Evolutionary conservation across 2,797 vertebrate species (phyloP), one percentile per base, ranked within the genome.

Genomic region (Microctenopoma steveboyesi): DNA sequence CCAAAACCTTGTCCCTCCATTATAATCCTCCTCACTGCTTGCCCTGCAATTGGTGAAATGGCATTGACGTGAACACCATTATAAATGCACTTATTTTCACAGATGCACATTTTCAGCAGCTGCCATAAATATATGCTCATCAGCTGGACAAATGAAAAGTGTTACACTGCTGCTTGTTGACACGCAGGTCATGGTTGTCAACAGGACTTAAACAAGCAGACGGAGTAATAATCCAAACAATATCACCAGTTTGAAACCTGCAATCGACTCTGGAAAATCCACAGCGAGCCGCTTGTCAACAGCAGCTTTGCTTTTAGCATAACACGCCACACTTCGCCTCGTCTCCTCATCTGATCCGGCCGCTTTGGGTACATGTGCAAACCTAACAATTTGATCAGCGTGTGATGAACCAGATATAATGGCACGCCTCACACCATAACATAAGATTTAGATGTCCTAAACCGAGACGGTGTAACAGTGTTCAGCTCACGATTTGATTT

Each of bases 181-280:
- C 74, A 78, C 27, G 39, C 60, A 64, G 68, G 74, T 85, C 69
- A 73, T 54, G 60, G 51, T 72, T 85, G 78, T 86, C 82, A 85
- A 62, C 55, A 52, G 61, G 18, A 83, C 65, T 70, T 79, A 60
- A 83, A 81, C 68, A 64, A 68, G 52, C 45, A 47, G 49, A 74
- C 64, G 39, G 74, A 80, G 72, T 63, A 60, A 69, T 58, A 76
- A 82, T 84, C 72, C 76, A 82, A 88, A 83, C 63, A 79, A 75
- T 78, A 72, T 76, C 56, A 22, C 45, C 55, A 63, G 68, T 59
- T 52, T 51, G 58, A 64, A 81, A 60, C 58, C 66, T 63, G 66
- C 71, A 76, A 73, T 70, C 16, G 27, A 13, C n/a, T 82, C 40
- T 69, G 30, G 61, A 74, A 22, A 76, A 75, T 59, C 64, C 53